Conservation (phyloP, 1,140 invertebrate genomes). For the Cyclargus thomasi region DNA sequence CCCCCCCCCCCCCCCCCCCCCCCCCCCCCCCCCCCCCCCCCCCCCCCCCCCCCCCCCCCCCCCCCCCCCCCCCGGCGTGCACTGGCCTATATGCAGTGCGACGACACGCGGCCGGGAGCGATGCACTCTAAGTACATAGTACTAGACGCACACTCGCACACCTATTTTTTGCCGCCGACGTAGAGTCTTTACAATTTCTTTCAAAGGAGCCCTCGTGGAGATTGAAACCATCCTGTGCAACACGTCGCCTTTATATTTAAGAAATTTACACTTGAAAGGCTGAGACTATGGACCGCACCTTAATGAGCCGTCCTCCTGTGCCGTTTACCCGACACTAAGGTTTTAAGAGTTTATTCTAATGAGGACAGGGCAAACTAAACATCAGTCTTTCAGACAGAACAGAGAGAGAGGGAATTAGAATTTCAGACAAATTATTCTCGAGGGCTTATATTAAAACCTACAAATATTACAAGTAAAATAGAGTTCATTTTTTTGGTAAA, state of each 20-base stretch:
- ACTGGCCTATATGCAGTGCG: conserved; percentile 73
- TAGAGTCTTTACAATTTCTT: conserved; percentile 61
- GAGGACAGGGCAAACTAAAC: neutral
- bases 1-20: no score
- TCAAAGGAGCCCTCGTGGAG: conserved; percentile 52
- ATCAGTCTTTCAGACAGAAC: no score
- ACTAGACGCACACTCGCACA: conserved; percentile 66
- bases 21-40: no score
- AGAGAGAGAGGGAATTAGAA: no score
- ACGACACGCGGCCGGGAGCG: conserved; percentile 71
- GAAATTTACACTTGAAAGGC: conserved; percentile 35
- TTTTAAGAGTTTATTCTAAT: neutral
- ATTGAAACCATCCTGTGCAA: conserved; percentile 50
- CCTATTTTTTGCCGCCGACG: conserved; percentile 57
- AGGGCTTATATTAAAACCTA: no score
- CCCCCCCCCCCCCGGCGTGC: no score
- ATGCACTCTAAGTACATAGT: conserved; percentile 68
- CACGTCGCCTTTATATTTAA: conserved; percentile 35
- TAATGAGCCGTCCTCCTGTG: neutral
- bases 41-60: no score
- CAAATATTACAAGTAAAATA: no score
- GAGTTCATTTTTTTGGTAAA: no score
- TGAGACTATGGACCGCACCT: neutral
- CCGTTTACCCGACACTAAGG: neutral
- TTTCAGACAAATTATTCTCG: no score